phyloP scores from a whole-genome alignment of 2,888 invertebrate species.

The Tipula unca region DNA sequence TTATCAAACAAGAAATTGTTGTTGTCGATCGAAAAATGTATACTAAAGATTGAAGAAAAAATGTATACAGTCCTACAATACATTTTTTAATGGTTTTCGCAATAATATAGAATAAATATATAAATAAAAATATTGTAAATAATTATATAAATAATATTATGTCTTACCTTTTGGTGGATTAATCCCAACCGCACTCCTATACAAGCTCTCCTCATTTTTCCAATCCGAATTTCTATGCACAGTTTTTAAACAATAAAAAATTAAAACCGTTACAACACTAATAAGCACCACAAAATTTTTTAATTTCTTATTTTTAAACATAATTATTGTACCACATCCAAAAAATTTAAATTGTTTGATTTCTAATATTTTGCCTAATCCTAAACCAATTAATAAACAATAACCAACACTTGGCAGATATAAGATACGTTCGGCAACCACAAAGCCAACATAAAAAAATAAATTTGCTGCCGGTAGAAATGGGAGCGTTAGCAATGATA shows the following conservation, averaged over 20 bases:
- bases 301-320: slow-evolving; percentile 30
- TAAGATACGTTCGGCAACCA: slow-evolving; percentile 90
- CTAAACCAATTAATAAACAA: slow-evolving; percentile 78
- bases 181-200: slow-evolving; percentile 79
- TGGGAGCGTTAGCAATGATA: slow-evolving; percentile 77
- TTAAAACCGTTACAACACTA: slow-evolving; percentile 48
- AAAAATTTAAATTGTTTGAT: slow-evolving; percentile 35
- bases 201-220: slow-evolving; percentile 87
- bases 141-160: not conserved
- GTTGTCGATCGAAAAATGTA: no score
- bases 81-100: no score
- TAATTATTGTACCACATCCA: slow-evolving; percentile 39
- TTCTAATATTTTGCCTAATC: slow-evolving; percentile 46
- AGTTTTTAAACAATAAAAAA: slow-evolving; percentile 68
- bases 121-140: not conserved
- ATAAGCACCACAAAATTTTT: slow-evolving; percentile 33
- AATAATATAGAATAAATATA: not conserved
- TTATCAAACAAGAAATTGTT: no score
- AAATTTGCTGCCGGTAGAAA: slow-evolving; percentile 94
- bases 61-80: no score
- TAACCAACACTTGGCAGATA: slow-evolving; percentile 95
- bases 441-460: slow-evolving; percentile 97
- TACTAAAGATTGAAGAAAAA: no score
- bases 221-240: slow-evolving; percentile 80
- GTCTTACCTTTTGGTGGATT: slow-evolving; percentile 95